Evolutionary conservation across 2,797 vertebrate species (phyloP).

Genomic region (Molossus alvarezi): DNA sequence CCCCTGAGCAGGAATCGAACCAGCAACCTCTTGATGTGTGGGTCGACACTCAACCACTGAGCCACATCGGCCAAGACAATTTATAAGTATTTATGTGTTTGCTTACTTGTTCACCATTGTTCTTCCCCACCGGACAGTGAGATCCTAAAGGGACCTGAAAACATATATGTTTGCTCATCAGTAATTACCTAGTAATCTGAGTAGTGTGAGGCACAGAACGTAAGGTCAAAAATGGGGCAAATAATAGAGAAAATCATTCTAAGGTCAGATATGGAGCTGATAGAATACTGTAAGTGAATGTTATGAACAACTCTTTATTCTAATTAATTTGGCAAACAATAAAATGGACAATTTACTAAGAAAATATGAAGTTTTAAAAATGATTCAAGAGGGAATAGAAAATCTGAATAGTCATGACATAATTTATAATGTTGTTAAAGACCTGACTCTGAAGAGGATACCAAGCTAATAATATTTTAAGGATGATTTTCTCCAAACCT

Average conservation of each 20-base stretch:
- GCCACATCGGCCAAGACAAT: background rate
- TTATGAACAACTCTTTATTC: background rate
- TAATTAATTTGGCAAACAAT: constrained; percentile 2
- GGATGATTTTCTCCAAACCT: constrained; percentile 6
- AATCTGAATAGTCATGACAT: constrained; percentile 26
- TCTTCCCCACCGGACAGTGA: background rate
- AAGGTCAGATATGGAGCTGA: background rate
- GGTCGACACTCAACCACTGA: too few species aligned
- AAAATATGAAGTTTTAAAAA: constrained; percentile 51
- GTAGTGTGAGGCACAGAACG: background rate
- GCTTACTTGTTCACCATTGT: constrained; percentile 20
- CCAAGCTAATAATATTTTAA: constrained; percentile 51
- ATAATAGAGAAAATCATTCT: constrained; percentile 5
- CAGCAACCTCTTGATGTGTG: too few species aligned
- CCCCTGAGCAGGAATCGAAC: too few species aligned
- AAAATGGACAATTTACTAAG: background rate
- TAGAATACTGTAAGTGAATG: background rate
- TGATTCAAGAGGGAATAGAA: constrained; percentile 8
- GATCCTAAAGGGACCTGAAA: background rate
- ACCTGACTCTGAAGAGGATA: constrained; percentile 34
- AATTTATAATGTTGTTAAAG: constrained; percentile 10
- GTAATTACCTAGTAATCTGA: background rate
- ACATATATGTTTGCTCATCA: background rate
- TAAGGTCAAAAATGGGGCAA: background rate
- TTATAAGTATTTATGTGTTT: constrained; percentile 37